phyloP scores from a whole-genome alignment of 2,113 vertebrate genomes.

The Chaenogobius annularis region DNA sequence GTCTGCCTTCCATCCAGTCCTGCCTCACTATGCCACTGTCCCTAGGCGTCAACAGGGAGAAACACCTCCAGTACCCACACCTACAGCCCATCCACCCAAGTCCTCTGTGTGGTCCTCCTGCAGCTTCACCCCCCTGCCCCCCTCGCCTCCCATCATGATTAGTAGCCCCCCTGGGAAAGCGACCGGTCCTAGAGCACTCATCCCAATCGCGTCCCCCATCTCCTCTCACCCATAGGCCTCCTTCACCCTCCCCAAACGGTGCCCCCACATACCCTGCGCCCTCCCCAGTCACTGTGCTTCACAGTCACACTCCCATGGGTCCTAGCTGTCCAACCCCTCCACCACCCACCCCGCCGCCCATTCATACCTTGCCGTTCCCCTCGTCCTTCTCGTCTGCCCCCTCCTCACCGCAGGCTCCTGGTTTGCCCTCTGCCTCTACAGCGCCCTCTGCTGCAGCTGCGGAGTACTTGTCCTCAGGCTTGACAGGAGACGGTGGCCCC shows the following conservation, averaged over 20 bases:
- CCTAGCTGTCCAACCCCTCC: conserved; percentile 68
- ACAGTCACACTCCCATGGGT: conserved; percentile 76
- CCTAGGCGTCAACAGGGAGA: conserved; percentile 83
- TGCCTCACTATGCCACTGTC: conserved; percentile 93
- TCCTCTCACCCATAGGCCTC: conserved; percentile 84
- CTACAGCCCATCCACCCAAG: conserved; percentile 73
- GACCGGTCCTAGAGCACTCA: conserved; percentile 86
- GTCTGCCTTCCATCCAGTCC: conserved; percentile 97
- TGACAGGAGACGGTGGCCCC: conserved; percentile 42
- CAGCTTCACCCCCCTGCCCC: conserved; percentile 89
- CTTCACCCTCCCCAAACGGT: conserved; percentile 74
- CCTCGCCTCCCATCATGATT: conserved; percentile 95
- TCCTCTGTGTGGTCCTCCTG: conserved; percentile 86
- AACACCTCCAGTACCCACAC: conserved; percentile 72
- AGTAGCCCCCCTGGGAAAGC: conserved; percentile 96
- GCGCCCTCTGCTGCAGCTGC: conserved; percentile 82
- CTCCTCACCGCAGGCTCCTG: conserved; percentile 95
- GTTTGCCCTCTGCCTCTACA: conserved; percentile 98
- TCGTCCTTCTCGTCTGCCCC: conserved; percentile 74
- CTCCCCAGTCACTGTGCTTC: conserved; percentile 77
- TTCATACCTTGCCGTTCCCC: conserved; percentile 76
- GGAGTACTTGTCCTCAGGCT: conserved; percentile 59
- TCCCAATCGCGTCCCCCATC: conserved; percentile 85
- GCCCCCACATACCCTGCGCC: conserved; percentile 77
- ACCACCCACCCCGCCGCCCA: conserved; percentile 79